Evolutionary conservation across 2,113 vertebrate species (phyloP), one percentile per base, ranked within the genome.

Genomic region (Bostrychus sinensis): DNA sequence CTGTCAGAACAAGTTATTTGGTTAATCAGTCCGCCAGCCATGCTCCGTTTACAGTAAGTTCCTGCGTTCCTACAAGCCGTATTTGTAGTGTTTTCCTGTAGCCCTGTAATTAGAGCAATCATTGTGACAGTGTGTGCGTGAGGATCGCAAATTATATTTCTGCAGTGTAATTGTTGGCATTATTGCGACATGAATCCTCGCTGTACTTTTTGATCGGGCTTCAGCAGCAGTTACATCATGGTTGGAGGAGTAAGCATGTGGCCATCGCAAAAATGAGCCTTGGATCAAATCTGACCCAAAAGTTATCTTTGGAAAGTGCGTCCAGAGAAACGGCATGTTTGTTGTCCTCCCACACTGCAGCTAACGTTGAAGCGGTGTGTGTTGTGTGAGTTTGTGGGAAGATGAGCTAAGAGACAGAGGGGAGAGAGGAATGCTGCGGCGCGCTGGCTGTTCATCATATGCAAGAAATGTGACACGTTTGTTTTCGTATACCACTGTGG

Each of bases 341-440:
- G 37, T 66, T 73, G 64, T 72, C 75, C 76, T 83, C 70, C 74
- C 61, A 66, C 66, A 45, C 48, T 72, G 68, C 57, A n/a, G 58
- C 48, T n/a, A 4, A 7, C 26, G 25, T 51, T 11, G 48, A 51
- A 26, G 48, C 16, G 14, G 23, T 5, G 23, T 51, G 48, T 30
- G 48, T 56, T 54, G 60, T 60, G 66, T 70, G 76, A 67, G 62
- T 72, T 72, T 74, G 78, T 80, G 70, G 76, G 77, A 83, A 64
- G 87, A 86, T 86, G 88, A 86, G 82, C 75, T 75, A 74, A 83
- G 76, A 48, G 76, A 48, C 65, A 46, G 80, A 77, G 65, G 70
- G 74, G 58, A 67, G 61, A 8, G 61, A 84, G 71, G 86, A 90
- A 88, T 86, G 89, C 76, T 90, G 88, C 26, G 84, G 86, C 85